Conservation (phyloP, 2,888 invertebrate species). For the Caenorhabditis becei region DNA sequence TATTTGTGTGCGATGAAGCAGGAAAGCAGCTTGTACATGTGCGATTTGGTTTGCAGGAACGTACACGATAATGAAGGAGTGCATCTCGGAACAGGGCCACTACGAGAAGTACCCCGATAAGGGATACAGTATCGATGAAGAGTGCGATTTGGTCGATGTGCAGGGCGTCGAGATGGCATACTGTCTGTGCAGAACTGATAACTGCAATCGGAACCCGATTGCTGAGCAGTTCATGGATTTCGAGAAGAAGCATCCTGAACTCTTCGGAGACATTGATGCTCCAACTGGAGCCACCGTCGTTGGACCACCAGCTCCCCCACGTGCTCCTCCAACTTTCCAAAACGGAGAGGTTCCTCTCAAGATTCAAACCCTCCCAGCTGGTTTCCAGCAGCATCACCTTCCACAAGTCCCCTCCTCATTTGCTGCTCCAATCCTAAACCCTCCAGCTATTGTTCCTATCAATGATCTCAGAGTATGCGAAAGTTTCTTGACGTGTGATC, state of each 20-base stretch:
- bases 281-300: not conserved
- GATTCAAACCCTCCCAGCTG: constrained; percentile 51
- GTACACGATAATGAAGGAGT: constrained; percentile 79
- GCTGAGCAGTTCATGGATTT: constrained; percentile 78
- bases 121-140: constrained; percentile 73
- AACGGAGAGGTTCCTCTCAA: constrained; percentile 44
- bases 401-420: constrained; percentile 38
- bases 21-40: not conserved
- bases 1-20: constrained; percentile 17
- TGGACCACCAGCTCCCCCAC: constrained; percentile 41
- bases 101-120: constrained; percentile 74
- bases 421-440: constrained; percentile 64
- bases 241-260: constrained; percentile 75
- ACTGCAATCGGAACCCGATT: constrained; percentile 74
- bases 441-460: constrained; percentile 69
- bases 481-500: not conserved
- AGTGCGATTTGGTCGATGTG: constrained; percentile 76
- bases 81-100: constrained; percentile 78
- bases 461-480: constrained; percentile 68
- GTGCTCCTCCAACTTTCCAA: constrained; percentile 30
- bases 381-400: constrained; percentile 2
- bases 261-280: constrained; percentile 67
- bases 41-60: constrained; percentile 67
- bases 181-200: constrained; percentile 70
- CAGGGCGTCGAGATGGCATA: constrained; percentile 75